Conservation (phyloP, 2,113 vertebrate species). For the Aspidoscelis tigris region DNA sequence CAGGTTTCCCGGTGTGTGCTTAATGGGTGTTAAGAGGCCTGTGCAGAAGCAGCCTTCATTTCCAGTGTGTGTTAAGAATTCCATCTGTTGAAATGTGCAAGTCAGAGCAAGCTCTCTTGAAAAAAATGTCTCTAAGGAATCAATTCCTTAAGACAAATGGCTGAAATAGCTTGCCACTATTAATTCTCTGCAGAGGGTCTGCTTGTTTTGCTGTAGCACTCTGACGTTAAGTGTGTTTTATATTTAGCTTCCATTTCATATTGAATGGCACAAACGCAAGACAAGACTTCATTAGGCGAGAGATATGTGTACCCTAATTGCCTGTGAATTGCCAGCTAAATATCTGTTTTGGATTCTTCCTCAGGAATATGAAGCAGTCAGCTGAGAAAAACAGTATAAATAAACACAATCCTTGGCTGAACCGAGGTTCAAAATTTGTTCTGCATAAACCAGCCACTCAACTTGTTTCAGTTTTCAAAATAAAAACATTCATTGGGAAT, state of each 20-base stretch:
- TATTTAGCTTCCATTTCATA: slow-evolving; percentile 9
- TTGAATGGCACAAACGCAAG: neutral
- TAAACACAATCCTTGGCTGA: slow-evolving; percentile 22
- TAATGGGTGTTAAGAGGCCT: too few relatives aligned
- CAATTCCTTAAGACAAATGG: neutral
- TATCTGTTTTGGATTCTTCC: neutral
- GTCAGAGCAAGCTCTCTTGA: neutral
- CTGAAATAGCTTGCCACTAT: slow-evolving; percentile 14
- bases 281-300: slow-evolving; percentile 22
- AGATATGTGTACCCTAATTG: neutral
- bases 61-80: slow-evolving; percentile 3
- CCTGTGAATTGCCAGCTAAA: neutral
- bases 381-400: slow-evolving; percentile 14
- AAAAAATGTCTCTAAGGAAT: neutral
- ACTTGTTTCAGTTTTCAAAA: neutral
- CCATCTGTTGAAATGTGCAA: neutral
- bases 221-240: accelerated
- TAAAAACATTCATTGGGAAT: slow-evolving; percentile 18
- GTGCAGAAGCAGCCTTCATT: neutral
- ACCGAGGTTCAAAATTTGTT: slow-evolving; percentile 20
- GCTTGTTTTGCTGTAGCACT: neutral
- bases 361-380: neutral
- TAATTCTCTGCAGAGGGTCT: neutral
- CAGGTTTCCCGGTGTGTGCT: too few relatives aligned
- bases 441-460: slow-evolving; percentile 8